Evolutionary conservation across 1,140 invertebrate genomes (phyloP), one percentile per base, ranked within the genome.

Genomic region (Drosophila sturtevanti): DNA sequence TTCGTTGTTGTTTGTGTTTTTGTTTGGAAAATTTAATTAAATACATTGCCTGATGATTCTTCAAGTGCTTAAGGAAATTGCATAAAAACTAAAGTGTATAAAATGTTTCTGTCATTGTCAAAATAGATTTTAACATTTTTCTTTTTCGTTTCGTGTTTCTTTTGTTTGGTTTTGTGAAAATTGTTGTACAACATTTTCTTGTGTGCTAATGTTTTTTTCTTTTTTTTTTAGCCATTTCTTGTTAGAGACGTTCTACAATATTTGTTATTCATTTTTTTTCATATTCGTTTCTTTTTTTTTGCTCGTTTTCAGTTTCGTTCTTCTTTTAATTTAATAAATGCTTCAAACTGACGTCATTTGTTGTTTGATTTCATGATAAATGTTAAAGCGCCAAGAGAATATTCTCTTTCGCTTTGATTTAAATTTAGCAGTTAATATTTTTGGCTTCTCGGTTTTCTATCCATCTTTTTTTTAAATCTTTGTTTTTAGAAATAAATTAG

Each of bases 291-390:
- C n/a, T n/a, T n/a, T n/a, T n/a, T n/a, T n/a, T n/a, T n/a, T n/a
- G n/a, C n/a, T n/a, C n/a, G 78, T 71, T 54, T 24, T 60, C 60
- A 73, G 61, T 60, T 84, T 67, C 41, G 48, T 60, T 59, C 60
- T 35, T 54, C 64, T 81, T 81, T 81, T 69, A 66, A 74, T 82
- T 72, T 68, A 77, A 79, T 82, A 89, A 87, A 72, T 71, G 65
- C 35, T 58, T 21, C 35, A 48, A 58, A 52, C 79, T 89, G 84
- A 89, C 84, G 84, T 89, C 84, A 87, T 89, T 79, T 89, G 69
- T 69, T 79, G 66, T 68, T 48, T 77, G 70, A 78, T 86, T 76
- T 72, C 70, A n/a, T 73, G 55, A 68, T 71, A 76, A 84, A 84
- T 84, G 76, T 72, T 79, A 69, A 85, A 85, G 52, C 44, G 68